Percentiles rank a stretch among this genome's conserved stretches.
phyloP scores from a whole-genome alignment of 2,888 invertebrate species.

The Diarsia mendica region DNA sequence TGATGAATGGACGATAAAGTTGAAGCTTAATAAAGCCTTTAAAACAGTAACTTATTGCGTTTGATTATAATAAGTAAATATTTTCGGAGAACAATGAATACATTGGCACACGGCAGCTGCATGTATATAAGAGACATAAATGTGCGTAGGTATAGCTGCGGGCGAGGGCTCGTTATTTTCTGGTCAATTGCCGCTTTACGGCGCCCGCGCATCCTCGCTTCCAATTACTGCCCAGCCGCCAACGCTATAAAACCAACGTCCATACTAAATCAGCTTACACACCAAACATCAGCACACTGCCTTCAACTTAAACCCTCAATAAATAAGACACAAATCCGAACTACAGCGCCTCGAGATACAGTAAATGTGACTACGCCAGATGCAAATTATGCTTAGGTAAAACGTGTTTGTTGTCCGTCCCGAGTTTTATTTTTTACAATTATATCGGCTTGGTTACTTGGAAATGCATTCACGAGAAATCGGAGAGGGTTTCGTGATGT shows the following conservation, averaged over 20 bases:
- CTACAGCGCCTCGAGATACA: conserved; percentile 34
- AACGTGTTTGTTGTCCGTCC: conserved; percentile 89
- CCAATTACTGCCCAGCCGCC: conserved; percentile 89
- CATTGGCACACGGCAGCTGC: conserved; percentile 84
- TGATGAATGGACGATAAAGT: conserved; percentile 2
- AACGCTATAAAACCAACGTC: conserved; percentile 83
- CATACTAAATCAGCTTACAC: conserved; percentile 69
- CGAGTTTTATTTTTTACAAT: conserved; percentile 89
- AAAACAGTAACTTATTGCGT: conserved; percentile 40
- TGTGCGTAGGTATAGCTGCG: conserved; percentile 75
- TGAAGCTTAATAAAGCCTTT: background rate
- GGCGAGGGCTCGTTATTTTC: conserved; percentile 89
- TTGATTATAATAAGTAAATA: conserved; percentile 76
- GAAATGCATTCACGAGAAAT: conserved; percentile 89
- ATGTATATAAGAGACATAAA: conserved; percentile 83
- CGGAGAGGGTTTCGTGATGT: conserved; percentile 86
- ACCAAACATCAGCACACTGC: conserved; percentile 28
- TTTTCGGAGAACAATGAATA: conserved; percentile 77
- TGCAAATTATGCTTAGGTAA: conserved; percentile 90
- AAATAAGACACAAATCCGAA: conserved; percentile 34
- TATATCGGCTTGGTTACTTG: conserved; percentile 89
- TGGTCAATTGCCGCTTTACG: conserved; percentile 90
- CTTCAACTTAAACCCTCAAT: conserved; percentile 60
- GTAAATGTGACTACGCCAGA: conserved; percentile 66
- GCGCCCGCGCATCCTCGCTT: conserved; percentile 90